Evolutionary conservation across 2,797 vertebrate species (phyloP), one percentile per base, ranked within the genome.

Genomic region (Xerus rutilus): DNA sequence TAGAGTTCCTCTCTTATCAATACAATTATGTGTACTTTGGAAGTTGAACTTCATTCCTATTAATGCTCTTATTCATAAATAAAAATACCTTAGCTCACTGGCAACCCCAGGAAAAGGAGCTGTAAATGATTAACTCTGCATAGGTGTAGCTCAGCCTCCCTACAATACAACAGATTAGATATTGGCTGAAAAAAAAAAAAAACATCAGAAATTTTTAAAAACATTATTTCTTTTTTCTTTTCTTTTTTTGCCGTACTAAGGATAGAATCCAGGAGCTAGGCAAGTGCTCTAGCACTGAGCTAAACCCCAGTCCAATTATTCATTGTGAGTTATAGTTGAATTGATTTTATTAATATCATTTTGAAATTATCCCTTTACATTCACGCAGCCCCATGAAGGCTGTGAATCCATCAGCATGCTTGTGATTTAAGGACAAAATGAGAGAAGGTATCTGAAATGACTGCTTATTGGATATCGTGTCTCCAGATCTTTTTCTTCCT

Each of bases 81-180:
- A 78, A 0, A 84, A 25, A 49, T 64, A 59, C 54, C 45, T 45
- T n/a, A 30, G 43, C 25, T 87, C 90, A 96, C 0, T 93, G 84
- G 86, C 81, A 93, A 92, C 85, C 54, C 54, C 62, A 81, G 47
- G 43, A 92, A 93, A 77, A 93, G 70, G 23, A 86, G 70, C 32
- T 87, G 32, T 73, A 69, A 89, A 72, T 74, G 74, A 76, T 59
- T 67, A 93, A 72, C 76, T 47, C 72, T n/a, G 25, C 17, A 64
- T 7, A 87, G 18, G 17, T 14, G 62, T 8, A 59, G 45, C 70
- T 54, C 59, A 72, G 72, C 65, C 86, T 67, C 81, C 65, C 47
- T 82, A 93, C 28, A 62, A 39, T 70, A 82, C 35, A 78, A 8
- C 4, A 15, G 64, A 57, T 82, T 69, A 77, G 32, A 85, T 89